Evolutionary conservation across 2,888 invertebrate genomes (phyloP).

Genomic region (Bedellia somnulentella): DNA sequence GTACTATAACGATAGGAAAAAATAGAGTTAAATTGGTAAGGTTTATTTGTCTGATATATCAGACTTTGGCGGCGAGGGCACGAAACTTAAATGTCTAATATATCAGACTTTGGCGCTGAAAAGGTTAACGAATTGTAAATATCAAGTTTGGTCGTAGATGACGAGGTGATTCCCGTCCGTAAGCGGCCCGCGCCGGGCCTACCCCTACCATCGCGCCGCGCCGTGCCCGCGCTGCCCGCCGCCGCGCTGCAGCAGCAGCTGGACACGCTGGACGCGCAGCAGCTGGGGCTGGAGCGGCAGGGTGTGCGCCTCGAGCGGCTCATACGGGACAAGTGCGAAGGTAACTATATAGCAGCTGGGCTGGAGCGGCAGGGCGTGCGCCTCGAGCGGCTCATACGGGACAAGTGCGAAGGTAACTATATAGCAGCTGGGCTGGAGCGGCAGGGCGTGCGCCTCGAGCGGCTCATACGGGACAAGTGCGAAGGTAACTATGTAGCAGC

Average conservation of each 20-base stretch:
- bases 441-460: no score
- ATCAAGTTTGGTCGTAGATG: no score
- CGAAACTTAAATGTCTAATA: no score
- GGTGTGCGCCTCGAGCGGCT: slow-evolving; percentile 89
- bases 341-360: slow-evolving; percentile 71
- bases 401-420: slow-evolving; percentile 69
- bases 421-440: neutral
- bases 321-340: slow-evolving; percentile 82
- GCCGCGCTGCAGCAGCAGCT: slow-evolving; percentile 70
- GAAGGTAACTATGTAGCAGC: no score
- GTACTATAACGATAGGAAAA: no score
- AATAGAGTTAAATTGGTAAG: no score
- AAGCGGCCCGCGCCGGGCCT: slow-evolving; percentile 83
- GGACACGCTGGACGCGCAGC: slow-evolving; percentile 80
- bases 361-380: slow-evolving; percentile 89
- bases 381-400: slow-evolving; percentile 85
- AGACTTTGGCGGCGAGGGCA: no score
- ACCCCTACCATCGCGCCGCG: slow-evolving; percentile 70
- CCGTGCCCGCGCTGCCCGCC: slow-evolving; percentile 59
- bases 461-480: no score
- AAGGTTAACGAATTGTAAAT: no score
- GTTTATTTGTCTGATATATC: no score
- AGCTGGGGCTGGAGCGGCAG: slow-evolving; percentile 85
- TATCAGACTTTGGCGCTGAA: no score
- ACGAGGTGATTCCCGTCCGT: slow-evolving; percentile 71